Percentiles rank a stretch among this genome's conserved stretches.
These are phyloP conservation scores for Neomicropteryx cornuta DNA, from an alignment of 1,140 invertebrate species.

Conservation along the genomic window DNA sequence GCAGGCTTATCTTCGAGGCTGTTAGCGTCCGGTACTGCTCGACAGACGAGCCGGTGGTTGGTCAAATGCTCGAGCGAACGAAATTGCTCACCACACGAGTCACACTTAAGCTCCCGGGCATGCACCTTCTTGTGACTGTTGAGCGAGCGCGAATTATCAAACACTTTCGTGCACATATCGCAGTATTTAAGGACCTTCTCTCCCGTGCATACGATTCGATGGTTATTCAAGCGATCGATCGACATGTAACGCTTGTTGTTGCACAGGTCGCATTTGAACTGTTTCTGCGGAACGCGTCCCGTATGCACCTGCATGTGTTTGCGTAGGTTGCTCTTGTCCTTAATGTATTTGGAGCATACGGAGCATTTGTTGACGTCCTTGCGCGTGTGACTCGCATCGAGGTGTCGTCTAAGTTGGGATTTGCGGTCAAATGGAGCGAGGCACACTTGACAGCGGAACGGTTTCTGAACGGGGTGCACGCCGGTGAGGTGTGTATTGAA, in stretches of 20 bases:
- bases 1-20: slow-evolving; percentile 41
- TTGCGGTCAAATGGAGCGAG: slow-evolving; percentile 39
- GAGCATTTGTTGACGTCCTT: slow-evolving; percentile 43
- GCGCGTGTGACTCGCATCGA: slow-evolving; percentile 34
- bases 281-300: slow-evolving; percentile 38
- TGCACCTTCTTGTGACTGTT: slow-evolving; percentile 42
- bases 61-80: slow-evolving; percentile 37
- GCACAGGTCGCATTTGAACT: slow-evolving; percentile 40
- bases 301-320: slow-evolving; percentile 43
- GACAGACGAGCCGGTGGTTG: slow-evolving; percentile 36
- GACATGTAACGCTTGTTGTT: slow-evolving; percentile 42
- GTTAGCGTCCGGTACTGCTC: slow-evolving; percentile 19
- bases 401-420: slow-evolving; percentile 33
- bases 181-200: slow-evolving; percentile 39
- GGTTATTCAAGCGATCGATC: slow-evolving; percentile 37
- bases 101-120: slow-evolving; percentile 39
- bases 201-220: slow-evolving; percentile 38
- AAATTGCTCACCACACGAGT: slow-evolving; percentile 37
- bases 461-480: slow-evolving; percentile 38
- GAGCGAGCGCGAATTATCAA: slow-evolving; percentile 40
- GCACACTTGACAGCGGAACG: slow-evolving; percentile 40
- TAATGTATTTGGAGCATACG: slow-evolving; percentile 41
- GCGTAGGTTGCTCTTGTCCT: slow-evolving; percentile 40
- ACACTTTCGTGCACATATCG: slow-evolving; percentile 41
- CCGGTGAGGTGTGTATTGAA: slow-evolving; percentile 39